Evolutionary conservation across 2,888 invertebrate species (phyloP).

Genomic region (Drosophila robusta): DNA sequence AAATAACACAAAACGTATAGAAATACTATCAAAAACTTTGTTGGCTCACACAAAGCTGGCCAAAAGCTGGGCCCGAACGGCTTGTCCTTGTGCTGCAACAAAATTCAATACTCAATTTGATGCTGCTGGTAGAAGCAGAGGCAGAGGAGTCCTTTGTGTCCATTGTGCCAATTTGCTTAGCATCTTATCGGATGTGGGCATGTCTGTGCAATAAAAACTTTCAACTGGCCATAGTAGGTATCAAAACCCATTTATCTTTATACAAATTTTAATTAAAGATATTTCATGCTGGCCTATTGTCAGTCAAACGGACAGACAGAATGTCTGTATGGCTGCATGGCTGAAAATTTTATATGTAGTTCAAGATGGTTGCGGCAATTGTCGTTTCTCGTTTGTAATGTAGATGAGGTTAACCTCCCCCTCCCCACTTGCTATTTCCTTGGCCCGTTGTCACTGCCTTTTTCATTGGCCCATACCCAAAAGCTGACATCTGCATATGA

Average conservation of each 20-base stretch:
- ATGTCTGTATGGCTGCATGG: conserved; percentile 17
- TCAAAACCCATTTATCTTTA: conserved; percentile 79
- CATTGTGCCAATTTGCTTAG: conserved; percentile 69
- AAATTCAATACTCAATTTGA: conserved; percentile 54
- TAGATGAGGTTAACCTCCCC: conserved; percentile 49
- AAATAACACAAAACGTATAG: conserved; percentile 37
- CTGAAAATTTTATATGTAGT: conserved; percentile 48
- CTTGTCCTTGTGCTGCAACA: conserved; percentile 45
- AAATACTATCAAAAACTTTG: conserved; percentile 74
- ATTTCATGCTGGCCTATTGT: conserved; percentile 76
- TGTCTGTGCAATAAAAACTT: conserved; percentile 71
- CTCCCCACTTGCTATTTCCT: not conserved
- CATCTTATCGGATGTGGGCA: conserved; percentile 57
- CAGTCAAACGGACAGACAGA: conserved; percentile 27
- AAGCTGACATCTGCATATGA: conserved; percentile 63
- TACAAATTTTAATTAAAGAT: conserved; percentile 77
- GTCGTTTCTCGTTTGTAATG: conserved; percentile 55
- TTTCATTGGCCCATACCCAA: conserved; percentile 5
- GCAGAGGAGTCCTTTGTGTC: conserved; percentile 31
- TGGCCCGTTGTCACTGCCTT: not conserved
- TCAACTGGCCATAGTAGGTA: conserved; percentile 60
- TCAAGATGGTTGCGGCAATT: conserved; percentile 45
- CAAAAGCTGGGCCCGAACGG: conserved; percentile 1
- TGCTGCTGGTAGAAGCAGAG: conserved; percentile 60
- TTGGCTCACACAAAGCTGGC: conserved; percentile 31